Base-by-base conservation (phyloP, 2,797 vertebrate genomes). In the Siniperca scherzeri region DNA sequence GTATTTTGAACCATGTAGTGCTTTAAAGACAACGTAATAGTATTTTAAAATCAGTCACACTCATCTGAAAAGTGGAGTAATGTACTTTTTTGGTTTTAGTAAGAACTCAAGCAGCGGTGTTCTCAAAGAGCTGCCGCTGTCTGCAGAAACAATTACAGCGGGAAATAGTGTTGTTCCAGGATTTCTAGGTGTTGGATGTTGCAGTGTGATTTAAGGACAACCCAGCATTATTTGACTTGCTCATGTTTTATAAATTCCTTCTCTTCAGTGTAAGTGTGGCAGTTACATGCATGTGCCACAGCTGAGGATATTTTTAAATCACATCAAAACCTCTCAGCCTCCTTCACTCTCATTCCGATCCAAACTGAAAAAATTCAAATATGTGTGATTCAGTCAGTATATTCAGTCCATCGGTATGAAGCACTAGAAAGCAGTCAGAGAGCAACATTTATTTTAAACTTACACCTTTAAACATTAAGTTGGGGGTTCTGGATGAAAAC, bases 241-340 rank as follows among this genome's bases (percentile, higher is more conserved):
- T 30, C 21, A 21, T 69, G 12, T 38, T 53, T 53, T 11, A 33
- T 27, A 65, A 44, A 8, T 38, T 13, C 14, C 50, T 17, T 19
- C 2, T 12, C 7, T 9, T 69, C 30, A 16, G 4, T n/a, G 8
- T 36, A 33, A 61, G 14, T 25, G 11, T 2, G 42, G 27, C 36
- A 33, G 48, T 33, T 21, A 11, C 17, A 42, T 36, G 11, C 2
- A 19, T 13, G 44, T n/a, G 48, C 40, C 16, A 25, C 14, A 64
- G 59, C 27, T 65, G n/a, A 52, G 33, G 30, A 27, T 66, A 38
- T 48, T 57, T 78, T 72, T 46, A 11, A 55, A 55, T 46, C 14
- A 5, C 25, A n/a, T n/a, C 25, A 22, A 56, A 50, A 17, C 5
- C 17, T 7, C 40, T 48, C 30, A 9, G 10, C 6, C 3, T 62